phyloP scores from a whole-genome alignment of 2,113 vertebrate species.

The Amblyopsis rosae region DNA sequence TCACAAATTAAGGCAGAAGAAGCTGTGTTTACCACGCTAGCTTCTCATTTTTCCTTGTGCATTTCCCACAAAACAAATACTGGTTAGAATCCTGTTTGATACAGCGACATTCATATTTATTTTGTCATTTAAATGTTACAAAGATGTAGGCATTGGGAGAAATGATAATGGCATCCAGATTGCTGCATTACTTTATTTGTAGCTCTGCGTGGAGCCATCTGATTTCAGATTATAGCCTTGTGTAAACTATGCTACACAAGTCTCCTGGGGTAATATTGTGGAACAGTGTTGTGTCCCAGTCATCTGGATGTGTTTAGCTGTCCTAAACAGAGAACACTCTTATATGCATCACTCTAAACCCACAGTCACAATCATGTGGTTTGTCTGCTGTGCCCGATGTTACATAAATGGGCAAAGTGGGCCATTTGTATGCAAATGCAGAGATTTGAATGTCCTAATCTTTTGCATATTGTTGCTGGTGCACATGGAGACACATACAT shows the following conservation, averaged over 20 bases:
- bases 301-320: slow-evolving; percentile 77
- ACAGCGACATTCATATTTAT: slow-evolving; percentile 71
- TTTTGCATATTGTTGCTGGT: slow-evolving; percentile 39
- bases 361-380: slow-evolving; percentile 59
- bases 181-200: slow-evolving; percentile 79
- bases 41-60: slow-evolving; percentile 73
- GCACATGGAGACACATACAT: slow-evolving; percentile 28
- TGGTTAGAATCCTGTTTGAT: slow-evolving; percentile 72
- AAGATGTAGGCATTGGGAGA: slow-evolving; percentile 73
- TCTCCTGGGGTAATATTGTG: slow-evolving; percentile 58
- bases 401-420: slow-evolving; percentile 35
- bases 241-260: slow-evolving; percentile 64
- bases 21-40: slow-evolving; percentile 71
- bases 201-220: slow-evolving; percentile 73
- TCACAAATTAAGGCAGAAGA: slow-evolving; percentile 65
- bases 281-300: slow-evolving; percentile 55
- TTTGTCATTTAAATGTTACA: slow-evolving; percentile 74
- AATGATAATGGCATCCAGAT: slow-evolving; percentile 78
- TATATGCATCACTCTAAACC: slow-evolving; percentile 59
- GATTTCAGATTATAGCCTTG: slow-evolving; percentile 72
- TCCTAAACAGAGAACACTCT: slow-evolving; percentile 59
- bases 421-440: slow-evolving; percentile 58
- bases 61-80: slow-evolving; percentile 76
- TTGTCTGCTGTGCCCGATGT: slow-evolving; percentile 49
- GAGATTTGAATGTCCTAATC: slow-evolving; percentile 35